These are phyloP conservation scores for Equus przewalskii DNA, from an alignment of 2,113 vertebrate genomes.

Conservation along the genomic window DNA sequence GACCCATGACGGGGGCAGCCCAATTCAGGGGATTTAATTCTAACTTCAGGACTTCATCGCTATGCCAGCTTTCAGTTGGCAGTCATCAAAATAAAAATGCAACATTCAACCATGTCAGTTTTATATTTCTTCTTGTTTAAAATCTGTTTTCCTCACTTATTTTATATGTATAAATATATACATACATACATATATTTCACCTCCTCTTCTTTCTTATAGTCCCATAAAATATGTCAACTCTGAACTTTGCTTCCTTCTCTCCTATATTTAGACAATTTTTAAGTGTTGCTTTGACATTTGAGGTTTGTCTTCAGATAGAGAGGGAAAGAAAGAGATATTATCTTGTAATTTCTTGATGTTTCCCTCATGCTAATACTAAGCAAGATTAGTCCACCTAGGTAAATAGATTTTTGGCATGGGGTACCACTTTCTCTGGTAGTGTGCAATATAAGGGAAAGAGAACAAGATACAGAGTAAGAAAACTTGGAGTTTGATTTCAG, in stretches of 20 bases:
- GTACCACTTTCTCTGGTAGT: neutral
- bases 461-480: neutral
- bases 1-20: neutral
- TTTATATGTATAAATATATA: neutral
- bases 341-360: neutral
- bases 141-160: neutral
- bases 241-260: neutral
- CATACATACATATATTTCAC: neutral
- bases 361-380: neutral
- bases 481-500: neutral
- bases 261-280: neutral
- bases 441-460: neutral
- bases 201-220: neutral
- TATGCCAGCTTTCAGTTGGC: neutral
- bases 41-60: neutral
- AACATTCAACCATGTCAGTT: neutral
- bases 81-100: neutral
- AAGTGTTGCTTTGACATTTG: neutral
- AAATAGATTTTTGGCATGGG: neutral
- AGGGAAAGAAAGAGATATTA: neutral
- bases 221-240: neutral
- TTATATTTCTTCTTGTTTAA: neutral
- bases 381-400: neutral
- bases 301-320: neutral
- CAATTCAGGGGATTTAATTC: neutral